These are phyloP conservation scores for Clarias magur DNA, from an alignment of 2,113 vertebrate genomes.

Conservation along the genomic window DNA sequence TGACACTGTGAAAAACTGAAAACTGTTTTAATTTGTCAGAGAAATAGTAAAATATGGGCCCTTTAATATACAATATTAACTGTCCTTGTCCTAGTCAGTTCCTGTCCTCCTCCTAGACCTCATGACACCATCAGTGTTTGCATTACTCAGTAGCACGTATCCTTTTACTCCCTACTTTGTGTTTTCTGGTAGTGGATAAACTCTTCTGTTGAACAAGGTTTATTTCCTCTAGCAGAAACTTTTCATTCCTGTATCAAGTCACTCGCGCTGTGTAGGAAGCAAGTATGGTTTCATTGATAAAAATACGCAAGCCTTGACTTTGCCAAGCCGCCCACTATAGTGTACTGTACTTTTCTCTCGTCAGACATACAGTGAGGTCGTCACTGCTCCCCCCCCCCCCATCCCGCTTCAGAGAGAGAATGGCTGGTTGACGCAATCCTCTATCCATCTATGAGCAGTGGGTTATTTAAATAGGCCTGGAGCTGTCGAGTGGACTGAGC, in stretches of 20 bases:
- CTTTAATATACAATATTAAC: not conserved
- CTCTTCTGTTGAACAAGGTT: not conserved
- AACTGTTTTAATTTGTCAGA: too few relatives aligned
- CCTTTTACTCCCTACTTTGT: not conserved
- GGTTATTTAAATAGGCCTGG: constrained; percentile 35
- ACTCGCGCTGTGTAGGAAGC: constrained; percentile 12
- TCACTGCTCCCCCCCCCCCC: not conserved
- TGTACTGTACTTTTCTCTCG: constrained; percentile 9
- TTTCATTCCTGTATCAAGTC: not conserved
- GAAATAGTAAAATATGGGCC: too few relatives aligned
- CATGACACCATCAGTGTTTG: not conserved
- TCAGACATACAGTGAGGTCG: constrained; percentile 17
- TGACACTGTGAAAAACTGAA: too few relatives aligned
- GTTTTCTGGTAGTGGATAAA: not conserved
- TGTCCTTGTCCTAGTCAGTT: not conserved
- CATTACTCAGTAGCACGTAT: not conserved
- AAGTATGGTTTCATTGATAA: constrained; percentile 7
- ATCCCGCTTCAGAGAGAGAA: not conserved
- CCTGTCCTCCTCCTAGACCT: not conserved
- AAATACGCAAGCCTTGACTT: constrained; percentile 8
- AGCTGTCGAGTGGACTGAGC: not conserved
- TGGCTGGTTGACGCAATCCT: constrained; percentile 23
- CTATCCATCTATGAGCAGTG: not conserved
- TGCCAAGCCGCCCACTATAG: constrained; percentile 8
- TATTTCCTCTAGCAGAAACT: constrained; percentile 18